phyloP scores from a whole-genome alignment of 2,888 invertebrate species.

The Lacanobia wlatinum region DNA sequence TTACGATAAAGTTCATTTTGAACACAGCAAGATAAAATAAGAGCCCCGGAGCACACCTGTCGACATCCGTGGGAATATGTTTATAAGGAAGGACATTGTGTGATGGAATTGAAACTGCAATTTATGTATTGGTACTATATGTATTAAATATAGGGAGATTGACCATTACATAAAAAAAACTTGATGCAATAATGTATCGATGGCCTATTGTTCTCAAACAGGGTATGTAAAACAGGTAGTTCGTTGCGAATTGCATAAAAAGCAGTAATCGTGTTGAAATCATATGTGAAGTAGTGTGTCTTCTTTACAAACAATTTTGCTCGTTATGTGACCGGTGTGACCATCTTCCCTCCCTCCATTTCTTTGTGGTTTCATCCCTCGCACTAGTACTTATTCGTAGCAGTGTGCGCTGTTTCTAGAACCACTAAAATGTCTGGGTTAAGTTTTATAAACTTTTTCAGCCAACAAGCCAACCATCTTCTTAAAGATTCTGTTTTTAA shows the following conservation, averaged over 20 bases:
- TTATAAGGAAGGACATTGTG: constrained; percentile 63
- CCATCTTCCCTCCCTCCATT: background rate
- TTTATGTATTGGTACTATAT: constrained; percentile 33
- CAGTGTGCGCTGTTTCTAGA: no score
- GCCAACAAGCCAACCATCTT: no score
- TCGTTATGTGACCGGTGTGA: background rate
- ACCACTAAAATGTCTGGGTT: no score
- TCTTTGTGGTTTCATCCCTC: background rate
- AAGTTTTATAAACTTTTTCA: no score
- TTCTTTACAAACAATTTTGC: no score
- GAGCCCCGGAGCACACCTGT: constrained; percentile 74
- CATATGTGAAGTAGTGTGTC: no score
- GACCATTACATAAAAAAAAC: background rate
- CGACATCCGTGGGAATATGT: constrained; percentile 78
- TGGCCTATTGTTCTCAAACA: constrained; percentile 3
- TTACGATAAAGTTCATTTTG: constrained; percentile 10
- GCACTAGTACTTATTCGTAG: background rate
- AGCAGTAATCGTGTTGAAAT: background rate
- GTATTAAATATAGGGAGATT: background rate
- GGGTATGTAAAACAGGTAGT: constrained; percentile 9
- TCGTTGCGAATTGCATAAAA: constrained; percentile 13
- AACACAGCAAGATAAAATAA: background rate
- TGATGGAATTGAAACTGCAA: constrained; percentile 68
- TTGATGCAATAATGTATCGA: constrained; percentile 10
- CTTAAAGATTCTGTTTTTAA: no score